Evolutionary conservation across 2,888 invertebrate species (phyloP).

Genomic region (Rhamnusium bicolor): DNA sequence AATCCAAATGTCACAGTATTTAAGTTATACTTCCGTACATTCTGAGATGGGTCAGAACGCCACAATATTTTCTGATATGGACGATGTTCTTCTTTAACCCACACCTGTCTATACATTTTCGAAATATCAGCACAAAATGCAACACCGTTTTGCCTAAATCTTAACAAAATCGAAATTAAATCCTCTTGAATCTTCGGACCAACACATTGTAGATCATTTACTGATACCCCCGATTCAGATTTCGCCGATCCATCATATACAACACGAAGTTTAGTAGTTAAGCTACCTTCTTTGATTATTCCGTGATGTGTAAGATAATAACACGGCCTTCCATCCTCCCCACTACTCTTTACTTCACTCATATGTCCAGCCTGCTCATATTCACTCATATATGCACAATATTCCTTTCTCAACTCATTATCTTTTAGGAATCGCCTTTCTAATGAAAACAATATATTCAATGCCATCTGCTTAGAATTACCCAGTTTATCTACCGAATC

Average conservation of each 20-base stretch:
- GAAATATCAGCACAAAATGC: conserved; percentile 22
- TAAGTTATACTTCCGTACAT: conserved; percentile 17
- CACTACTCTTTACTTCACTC: not conserved
- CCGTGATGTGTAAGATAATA: conserved; percentile 32
- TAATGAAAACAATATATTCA: not conserved
- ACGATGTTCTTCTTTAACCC: conserved; percentile 14
- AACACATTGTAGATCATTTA: conserved; percentile 16
- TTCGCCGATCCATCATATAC: conserved; percentile 29
- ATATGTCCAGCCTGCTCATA: not conserved
- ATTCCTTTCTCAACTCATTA: conserved; percentile 18
- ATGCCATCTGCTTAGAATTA: not conserved
- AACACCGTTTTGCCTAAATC: conserved; percentile 27
- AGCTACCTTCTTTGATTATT: conserved; percentile 14
- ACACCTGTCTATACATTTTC: conserved; percentile 27
- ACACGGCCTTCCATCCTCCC: not conserved
- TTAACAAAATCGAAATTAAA: not conserved
- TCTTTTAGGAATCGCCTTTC: conserved; percentile 26
- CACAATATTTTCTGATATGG: conserved; percentile 31
- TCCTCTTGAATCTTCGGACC: conserved; percentile 29
- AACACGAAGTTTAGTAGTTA: conserved; percentile 23
- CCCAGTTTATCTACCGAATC: not conserved
- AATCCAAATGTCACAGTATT: not conserved
- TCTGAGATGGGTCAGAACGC: not conserved
- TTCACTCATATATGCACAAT: conserved; percentile 2
- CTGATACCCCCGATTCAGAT: not conserved